Evolutionary conservation across 2,888 invertebrate species (phyloP).

Genomic region (Seira musarum): DNA sequence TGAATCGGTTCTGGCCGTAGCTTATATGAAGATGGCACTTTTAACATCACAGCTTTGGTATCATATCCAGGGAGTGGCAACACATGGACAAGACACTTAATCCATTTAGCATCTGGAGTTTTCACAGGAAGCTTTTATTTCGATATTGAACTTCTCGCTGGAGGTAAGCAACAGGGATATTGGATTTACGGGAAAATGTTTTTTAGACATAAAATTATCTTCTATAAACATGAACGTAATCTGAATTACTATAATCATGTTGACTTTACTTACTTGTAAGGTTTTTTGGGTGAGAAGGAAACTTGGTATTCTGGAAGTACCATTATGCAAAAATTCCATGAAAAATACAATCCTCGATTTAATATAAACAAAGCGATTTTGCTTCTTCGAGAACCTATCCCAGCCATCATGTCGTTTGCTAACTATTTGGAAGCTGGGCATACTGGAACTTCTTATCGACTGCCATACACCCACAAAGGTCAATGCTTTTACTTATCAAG

Average conservation of each 20-base stretch:
- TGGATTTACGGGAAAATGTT: too few relatives aligned
- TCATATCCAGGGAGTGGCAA: constrained; percentile 71
- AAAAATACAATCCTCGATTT: constrained; percentile 42
- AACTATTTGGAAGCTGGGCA: constrained; percentile 72
- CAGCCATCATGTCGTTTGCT: constrained; percentile 71
- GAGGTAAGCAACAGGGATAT: constrained; percentile 64
- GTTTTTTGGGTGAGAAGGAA: constrained; percentile 71
- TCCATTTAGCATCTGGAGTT: constrained; percentile 71
- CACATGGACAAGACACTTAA: constrained; percentile 71
- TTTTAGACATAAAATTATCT: too few relatives aligned
- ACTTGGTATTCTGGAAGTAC: constrained; percentile 71
- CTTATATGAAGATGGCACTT: constrained; percentile 59
- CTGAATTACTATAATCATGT: too few relatives aligned
- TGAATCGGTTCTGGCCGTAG: too few relatives aligned
- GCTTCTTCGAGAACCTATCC: constrained; percentile 71
- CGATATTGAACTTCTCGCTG: constrained; percentile 69
- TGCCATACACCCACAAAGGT: constrained; percentile 71
- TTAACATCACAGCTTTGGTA: constrained; percentile 69
- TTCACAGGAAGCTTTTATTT: constrained; percentile 71
- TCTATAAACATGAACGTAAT: too few relatives aligned
- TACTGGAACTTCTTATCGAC: constrained; percentile 70
- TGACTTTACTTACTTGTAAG: constrained; percentile 68
- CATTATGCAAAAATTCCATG: constrained; percentile 71
- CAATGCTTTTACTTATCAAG: constrained; percentile 17
- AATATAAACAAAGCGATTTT: constrained; percentile 70